These are phyloP conservation scores for Neosalanx taihuensis DNA, from an alignment of 2,797 vertebrate genomes.

Conservation along the genomic window DNA sequence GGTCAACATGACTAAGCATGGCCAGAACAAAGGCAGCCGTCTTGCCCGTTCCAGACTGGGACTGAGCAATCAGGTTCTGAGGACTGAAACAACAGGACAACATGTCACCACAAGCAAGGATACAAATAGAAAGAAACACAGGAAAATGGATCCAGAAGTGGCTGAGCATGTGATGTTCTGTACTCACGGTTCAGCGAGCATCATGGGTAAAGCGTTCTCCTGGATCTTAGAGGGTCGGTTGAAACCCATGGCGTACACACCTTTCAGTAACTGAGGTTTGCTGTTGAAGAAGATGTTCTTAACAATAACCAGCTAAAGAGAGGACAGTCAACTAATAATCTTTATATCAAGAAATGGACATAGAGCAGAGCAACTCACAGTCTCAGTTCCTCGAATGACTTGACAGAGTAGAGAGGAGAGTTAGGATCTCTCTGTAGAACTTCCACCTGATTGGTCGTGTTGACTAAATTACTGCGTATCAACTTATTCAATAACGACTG, in stretches of 20 bases:
- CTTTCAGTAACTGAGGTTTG: slow-evolving; percentile 91
- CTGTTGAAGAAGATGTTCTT: slow-evolving; percentile 55
- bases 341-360: neutral
- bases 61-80: slow-evolving; percentile 97
- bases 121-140: neutral
- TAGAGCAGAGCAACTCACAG: slow-evolving; percentile 79
- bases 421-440: slow-evolving; percentile 95
- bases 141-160: neutral
- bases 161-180: neutral
- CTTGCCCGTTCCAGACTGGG: slow-evolving; percentile 97
- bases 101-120: neutral
- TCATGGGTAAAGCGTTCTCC: slow-evolving; percentile 95
- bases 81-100: slow-evolving; percentile 71
- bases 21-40: slow-evolving; percentile 97
- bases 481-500: slow-evolving; percentile 92
- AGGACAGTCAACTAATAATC: neutral
- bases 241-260: slow-evolving; percentile 97
- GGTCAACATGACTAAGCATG: slow-evolving; percentile 95
- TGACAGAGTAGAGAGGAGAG: slow-evolving; percentile 95
- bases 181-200: slow-evolving; percentile 98
- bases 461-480: slow-evolving; percentile 93
- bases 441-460: slow-evolving; percentile 94
- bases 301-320: neutral
- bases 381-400: slow-evolving; percentile 94
- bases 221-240: slow-evolving; percentile 98